Evolutionary conservation across 2,113 vertebrate species (phyloP).

Genomic region (Diadophis punctatus): DNA sequence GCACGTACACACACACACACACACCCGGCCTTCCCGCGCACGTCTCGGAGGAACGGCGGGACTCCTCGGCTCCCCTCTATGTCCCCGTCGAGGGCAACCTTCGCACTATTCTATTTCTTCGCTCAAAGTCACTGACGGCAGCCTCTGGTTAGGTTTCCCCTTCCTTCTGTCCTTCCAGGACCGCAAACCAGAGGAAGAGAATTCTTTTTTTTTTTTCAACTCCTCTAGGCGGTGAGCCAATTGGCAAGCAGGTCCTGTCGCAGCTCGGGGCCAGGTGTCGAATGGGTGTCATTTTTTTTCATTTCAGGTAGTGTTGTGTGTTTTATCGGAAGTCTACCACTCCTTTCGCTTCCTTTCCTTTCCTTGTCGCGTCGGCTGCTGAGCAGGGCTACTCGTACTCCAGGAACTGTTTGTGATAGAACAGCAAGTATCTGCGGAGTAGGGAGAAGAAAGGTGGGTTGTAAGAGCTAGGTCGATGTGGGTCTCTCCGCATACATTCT

Average conservation of each 20-base stretch:
- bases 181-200: conserved; percentile 64
- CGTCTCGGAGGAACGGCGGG: conserved; percentile 54
- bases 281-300: conserved; percentile 58
- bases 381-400: conserved; percentile 86
- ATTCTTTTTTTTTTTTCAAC: conserved; percentile 62
- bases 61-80: conserved; percentile 48
- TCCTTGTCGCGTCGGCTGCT: conserved; percentile 48
- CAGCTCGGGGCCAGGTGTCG: conserved; percentile 77
- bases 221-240: conserved; percentile 74
- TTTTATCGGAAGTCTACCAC: conserved; percentile 68
- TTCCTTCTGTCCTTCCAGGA: conserved; percentile 59
- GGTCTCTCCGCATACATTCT: accelerated
- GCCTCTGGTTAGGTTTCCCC: conserved; percentile 57
- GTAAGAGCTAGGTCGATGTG: not conserved
- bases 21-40: conserved; percentile 65
- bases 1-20: conserved; percentile 59
- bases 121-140: conserved; percentile 60
- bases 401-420: conserved; percentile 98
- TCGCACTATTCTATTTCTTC: conserved; percentile 55
- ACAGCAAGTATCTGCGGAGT: conserved; percentile 83
- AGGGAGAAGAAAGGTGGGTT: conserved; percentile 22
- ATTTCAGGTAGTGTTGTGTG: conserved; percentile 84
- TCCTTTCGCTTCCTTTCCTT: conserved; percentile 54
- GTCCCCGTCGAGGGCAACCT: conserved; percentile 59
- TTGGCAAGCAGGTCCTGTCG: conserved; percentile 85